Percentiles rank a stretch among this genome's conserved stretches.
phyloP scores from a whole-genome alignment of 2,113 vertebrate genomes.

The Dicrurus megarhynchus region DNA sequence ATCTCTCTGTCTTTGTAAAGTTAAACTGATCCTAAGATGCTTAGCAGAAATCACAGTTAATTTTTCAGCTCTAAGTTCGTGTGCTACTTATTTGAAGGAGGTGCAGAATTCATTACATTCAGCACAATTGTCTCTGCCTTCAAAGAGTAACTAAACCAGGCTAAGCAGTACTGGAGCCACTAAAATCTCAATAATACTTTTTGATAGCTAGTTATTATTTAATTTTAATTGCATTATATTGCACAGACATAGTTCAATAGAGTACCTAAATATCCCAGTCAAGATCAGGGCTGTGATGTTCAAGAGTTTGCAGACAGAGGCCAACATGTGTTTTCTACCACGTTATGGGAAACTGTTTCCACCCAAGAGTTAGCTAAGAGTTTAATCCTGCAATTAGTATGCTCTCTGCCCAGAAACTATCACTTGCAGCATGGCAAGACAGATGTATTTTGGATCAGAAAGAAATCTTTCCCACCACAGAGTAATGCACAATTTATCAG shows the following conservation, averaged over 20 bases:
- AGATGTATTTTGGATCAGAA: conserved; percentile 52
- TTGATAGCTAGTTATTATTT: conserved; percentile 28
- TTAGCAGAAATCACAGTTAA: background rate
- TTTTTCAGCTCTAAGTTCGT: background rate
- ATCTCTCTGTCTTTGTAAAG: background rate
- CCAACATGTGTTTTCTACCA: conserved; percentile 49
- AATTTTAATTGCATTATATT: conserved; percentile 36
- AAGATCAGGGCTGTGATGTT: background rate
- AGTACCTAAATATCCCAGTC: background rate
- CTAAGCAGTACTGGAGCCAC: conserved; percentile 27
- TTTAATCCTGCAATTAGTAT: conserved; percentile 61
- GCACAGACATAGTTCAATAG: background rate
- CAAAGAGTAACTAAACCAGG: background rate
- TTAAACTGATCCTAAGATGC: background rate
- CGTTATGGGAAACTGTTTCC: conserved; percentile 49
- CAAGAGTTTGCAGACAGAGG: conserved; percentile 8
- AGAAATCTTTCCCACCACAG: conserved; percentile 2
- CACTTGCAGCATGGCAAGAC: conserved; percentile 29
- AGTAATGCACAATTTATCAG: conserved; percentile 14
- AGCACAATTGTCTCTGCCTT: background rate
- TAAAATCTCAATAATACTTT: conserved; percentile 30
- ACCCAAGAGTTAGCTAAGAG: conserved; percentile 56
- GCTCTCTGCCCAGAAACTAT: conserved; percentile 56
- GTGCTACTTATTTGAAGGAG: background rate
- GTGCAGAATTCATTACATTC: background rate